Base-by-base conservation (phyloP, 2,797 vertebrate genomes). In the Gallirallus australis region DNA sequence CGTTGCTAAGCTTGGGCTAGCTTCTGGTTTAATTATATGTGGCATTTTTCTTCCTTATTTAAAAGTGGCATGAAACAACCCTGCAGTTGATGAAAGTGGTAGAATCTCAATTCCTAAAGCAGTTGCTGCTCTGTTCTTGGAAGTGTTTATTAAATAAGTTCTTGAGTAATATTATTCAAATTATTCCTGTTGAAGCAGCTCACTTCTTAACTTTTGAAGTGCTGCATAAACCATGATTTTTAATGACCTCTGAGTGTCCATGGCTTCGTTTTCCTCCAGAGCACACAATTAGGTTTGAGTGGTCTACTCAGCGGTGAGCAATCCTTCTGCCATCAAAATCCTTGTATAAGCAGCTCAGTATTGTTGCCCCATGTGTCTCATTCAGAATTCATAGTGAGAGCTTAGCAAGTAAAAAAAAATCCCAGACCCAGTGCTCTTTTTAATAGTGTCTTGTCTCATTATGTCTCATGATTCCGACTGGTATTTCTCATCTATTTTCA, bases 101-200 rank as follows among this genome's bases (percentile, higher is more conserved):
- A 33, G 84, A 53, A 28, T 90, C 40, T 83, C 12, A 71, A 65
- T 71, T 86, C 37, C 72, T 52, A 35, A 82, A 89, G 60, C 64
- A 83, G 61, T 71, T 90, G 68, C 50, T 42, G 50, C 82, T 85
- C 71, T 82, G 31, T 75, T 87, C 52, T 79, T 93, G 52, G 47
- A 77, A 85, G 28, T 73, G 40, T 48, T 85, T 50, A 40, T 89
- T 92, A 64, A 92, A 75, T 57, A 83, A 93, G 66, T 48, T 52
- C 63, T 83, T 25, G 45, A 85, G 59, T 91, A 54, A 88, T 92
- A 83, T 66, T 69, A 91, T 77, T 92, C 72, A 80, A 78, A 86
- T 93, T 39, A 47, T 45, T 30, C 61, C 73, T 54, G 35, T 78
- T 91, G 53, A 92, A 75, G 73, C 75, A 92, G 70, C 30, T 23